These are phyloP conservation scores for Takifugu bimaculatus DNA, from an alignment of 2,113 vertebrate genomes.

Conservation along the genomic window DNA sequence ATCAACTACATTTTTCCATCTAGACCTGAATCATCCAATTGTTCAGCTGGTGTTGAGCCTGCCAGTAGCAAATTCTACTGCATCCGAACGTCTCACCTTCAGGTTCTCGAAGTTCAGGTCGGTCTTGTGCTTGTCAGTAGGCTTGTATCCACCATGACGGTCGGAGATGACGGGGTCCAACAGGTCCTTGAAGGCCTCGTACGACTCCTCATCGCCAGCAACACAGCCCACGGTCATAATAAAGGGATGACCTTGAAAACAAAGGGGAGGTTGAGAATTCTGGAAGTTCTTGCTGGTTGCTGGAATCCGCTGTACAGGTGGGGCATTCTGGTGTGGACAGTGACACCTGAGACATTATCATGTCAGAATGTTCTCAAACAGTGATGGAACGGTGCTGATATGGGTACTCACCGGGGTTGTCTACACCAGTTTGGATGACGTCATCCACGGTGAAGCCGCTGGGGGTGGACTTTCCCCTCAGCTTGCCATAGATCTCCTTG, in stretches of 20 bases:
- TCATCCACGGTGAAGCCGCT: constrained; percentile 91
- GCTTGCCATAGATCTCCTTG: constrained; percentile 80
- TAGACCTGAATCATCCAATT: too few species aligned
- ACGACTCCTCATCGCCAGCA: constrained; percentile 89
- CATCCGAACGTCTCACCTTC: constrained; percentile 72
- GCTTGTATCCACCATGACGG: constrained; percentile 88
- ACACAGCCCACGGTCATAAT: constrained; percentile 95
- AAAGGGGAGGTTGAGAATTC: not conserved
- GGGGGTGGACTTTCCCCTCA: constrained; percentile 87
- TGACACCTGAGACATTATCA: too few species aligned
- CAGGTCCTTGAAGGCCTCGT: constrained; percentile 84
- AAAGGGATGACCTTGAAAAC: constrained; percentile 83
- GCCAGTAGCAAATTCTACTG: too few species aligned
- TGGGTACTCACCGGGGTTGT: constrained; percentile 83
- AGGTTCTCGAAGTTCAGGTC: constrained; percentile 93
- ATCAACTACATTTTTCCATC: too few species aligned
- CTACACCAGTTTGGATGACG: constrained; percentile 88
- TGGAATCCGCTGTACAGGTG: too few species aligned
- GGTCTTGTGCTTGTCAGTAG: constrained; percentile 90
- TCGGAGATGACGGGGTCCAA: constrained; percentile 89
- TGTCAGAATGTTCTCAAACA: too few species aligned
- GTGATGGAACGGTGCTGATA: not conserved
- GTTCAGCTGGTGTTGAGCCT: too few species aligned
- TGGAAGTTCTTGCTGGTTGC: not conserved
- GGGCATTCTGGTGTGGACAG: too few species aligned